Percentiles rank a stretch among this genome's conserved stretches.
Conservation (phyloP, 2,113 vertebrate genomes). For the Elephantulus edwardii region DNA sequence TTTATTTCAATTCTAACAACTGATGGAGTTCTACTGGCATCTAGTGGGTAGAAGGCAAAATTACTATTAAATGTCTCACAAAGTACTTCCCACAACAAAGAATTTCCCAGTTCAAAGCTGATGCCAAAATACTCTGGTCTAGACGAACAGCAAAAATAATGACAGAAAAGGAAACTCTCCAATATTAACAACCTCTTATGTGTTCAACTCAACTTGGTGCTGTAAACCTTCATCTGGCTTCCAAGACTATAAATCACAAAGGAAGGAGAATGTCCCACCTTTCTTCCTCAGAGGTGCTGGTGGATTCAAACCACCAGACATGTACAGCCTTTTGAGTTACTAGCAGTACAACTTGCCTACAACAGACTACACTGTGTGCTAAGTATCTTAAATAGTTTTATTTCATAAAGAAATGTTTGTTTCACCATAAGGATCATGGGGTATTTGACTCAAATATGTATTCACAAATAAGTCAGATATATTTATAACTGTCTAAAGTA, state of each 20-base stretch:
- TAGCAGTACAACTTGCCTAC: too few species aligned
- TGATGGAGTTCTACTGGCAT: background rate
- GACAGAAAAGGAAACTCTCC: background rate
- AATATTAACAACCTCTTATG: background rate
- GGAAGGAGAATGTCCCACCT: too few species aligned
- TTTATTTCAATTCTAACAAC: background rate
- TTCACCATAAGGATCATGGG: too few species aligned
- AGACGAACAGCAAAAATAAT: background rate
- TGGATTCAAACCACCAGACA: too few species aligned
- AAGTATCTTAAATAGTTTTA: constrained; percentile 36
- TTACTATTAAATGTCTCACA: background rate
- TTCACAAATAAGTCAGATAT: background rate
- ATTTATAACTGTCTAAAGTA: constrained; percentile 7
- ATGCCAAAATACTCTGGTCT: background rate
- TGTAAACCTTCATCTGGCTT: too few species aligned
- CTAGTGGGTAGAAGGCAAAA: background rate
- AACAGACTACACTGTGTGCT: background rate
- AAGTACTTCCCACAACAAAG: background rate
- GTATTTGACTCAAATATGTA: constrained; percentile 23
- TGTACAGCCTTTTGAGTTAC: too few species aligned
- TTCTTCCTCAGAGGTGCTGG: too few species aligned
- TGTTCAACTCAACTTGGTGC: too few species aligned
- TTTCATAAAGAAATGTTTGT: background rate
- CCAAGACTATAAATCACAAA: too few species aligned
- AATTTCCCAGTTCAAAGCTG: background rate